Conservation (phyloP, 2,888 invertebrate species). For the Callyntrura guangdongensis region DNA sequence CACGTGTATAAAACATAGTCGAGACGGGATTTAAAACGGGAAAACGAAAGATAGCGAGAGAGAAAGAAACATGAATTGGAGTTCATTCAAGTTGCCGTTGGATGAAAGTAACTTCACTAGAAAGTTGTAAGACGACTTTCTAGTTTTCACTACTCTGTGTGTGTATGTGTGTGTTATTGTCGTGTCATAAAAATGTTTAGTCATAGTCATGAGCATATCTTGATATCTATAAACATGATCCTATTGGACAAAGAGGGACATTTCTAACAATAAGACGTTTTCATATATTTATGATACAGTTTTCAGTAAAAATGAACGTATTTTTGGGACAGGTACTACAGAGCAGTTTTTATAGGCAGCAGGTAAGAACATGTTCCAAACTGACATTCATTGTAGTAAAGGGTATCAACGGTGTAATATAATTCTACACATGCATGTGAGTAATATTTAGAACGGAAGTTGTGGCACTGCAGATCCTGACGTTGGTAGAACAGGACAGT, state of each 20-base stretch:
- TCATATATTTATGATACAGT: background rate
- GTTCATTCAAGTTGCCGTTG: conserved; percentile 48
- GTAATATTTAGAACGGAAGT: too few species aligned
- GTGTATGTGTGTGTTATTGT: conserved; percentile 29
- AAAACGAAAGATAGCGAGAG: conserved; percentile 40
- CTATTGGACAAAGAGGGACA: background rate
- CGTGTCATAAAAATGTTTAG: conserved; percentile 25
- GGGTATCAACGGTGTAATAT: background rate
- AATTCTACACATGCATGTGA: too few species aligned
- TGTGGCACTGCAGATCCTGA: too few species aligned
- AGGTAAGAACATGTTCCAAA: background rate
- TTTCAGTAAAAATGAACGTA: background rate
- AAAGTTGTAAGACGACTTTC: conserved; percentile 1
- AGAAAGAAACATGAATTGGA: conserved; percentile 20
- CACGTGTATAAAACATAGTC: background rate
- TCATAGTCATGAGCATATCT: background rate
- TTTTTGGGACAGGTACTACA: background rate
- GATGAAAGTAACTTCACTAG: conserved; percentile 25
- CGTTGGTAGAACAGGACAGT: too few species aligned
- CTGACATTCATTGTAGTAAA: background rate
- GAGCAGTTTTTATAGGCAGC: background rate
- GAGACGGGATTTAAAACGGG: conserved; percentile 25
- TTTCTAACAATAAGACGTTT: too few species aligned
- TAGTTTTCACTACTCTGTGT: background rate
- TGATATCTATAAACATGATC: background rate